phyloP scores from a whole-genome alignment of 2,797 vertebrate genomes.

The Prionace glauca region DNA sequence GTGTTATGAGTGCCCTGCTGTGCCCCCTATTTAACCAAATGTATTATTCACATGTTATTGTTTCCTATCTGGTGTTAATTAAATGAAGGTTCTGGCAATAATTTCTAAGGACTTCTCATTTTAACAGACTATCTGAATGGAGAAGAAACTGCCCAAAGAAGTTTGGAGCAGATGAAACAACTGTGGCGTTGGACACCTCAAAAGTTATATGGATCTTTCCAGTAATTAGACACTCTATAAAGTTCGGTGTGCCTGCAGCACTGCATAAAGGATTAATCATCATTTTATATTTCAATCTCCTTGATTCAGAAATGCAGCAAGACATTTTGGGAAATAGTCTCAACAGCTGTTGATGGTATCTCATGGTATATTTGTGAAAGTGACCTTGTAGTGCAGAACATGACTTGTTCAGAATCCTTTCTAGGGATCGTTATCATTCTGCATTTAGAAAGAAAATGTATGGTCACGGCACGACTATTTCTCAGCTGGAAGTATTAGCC shows the following conservation, averaged over 20 bases:
- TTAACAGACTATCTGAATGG: neutral
- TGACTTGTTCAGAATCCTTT: neutral
- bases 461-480: neutral
- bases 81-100: neutral
- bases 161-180: neutral
- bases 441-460: slow-evolving; percentile 24
- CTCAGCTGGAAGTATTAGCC: neutral
- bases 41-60: neutral
- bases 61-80: neutral
- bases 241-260: neutral
- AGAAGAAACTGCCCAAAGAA: neutral
- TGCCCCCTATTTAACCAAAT: no score
- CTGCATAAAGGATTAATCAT: neutral
- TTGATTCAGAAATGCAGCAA: neutral
- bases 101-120: neutral
- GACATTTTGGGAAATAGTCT: slow-evolving; percentile 13
- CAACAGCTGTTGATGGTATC: neutral
- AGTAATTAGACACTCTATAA: neutral
- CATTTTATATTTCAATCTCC: neutral
- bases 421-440: neutral
- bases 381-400: neutral
- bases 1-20: no score
- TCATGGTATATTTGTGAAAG: neutral
- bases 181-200: neutral
- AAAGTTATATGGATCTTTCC: neutral